Evolutionary conservation across 2,888 invertebrate genomes (phyloP), one percentile per base, ranked within the genome.

Genomic region (Drosophila incognita): DNA sequence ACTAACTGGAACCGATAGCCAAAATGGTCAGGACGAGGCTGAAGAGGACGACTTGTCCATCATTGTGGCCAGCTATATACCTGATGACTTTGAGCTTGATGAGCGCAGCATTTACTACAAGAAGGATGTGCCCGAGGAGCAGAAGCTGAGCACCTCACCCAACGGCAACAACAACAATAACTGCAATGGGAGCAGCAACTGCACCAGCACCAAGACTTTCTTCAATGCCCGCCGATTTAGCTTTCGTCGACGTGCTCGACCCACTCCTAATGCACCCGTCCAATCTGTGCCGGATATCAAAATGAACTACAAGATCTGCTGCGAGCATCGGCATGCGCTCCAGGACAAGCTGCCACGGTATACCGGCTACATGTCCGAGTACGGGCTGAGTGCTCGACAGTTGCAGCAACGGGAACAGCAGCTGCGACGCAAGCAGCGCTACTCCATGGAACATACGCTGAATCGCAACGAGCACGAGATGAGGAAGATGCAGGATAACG

Each of bases 281-380:
- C 51, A 64, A 0, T 42, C 40, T 2, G 81, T 76, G 67, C 87
- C 87, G 11, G 90, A 89, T 15, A 69, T 93, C 10, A 92, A 92
- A 53, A 77, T 93, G 48, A 92, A 91, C 71, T 93, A 93, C 57
- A 92, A 92, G 60, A 91, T 90, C n/a, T 93, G 93, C 72, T 93
- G 93, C 67, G 93, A 94, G 76, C 93, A 93, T 70, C 93, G 93
- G 31, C 75, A 92, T 48, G 82, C 91, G 8, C 79, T 90, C 46
- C 92, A 92, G 81, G 90, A 91, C 51, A 93, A 93, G 73, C 80
- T 94, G 35, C 94, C 94, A 5, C 91, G 92, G 42, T 94, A 94
- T 69, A 94, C 93, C 2, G 94, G 94, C 4, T 93, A 93, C 66
- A 89, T 94, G 69, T 94, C 94, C 0, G 94, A 94, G 83, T 94